Conservation (phyloP, 2,113 vertebrate genomes). For the Caracal caracal region DNA sequence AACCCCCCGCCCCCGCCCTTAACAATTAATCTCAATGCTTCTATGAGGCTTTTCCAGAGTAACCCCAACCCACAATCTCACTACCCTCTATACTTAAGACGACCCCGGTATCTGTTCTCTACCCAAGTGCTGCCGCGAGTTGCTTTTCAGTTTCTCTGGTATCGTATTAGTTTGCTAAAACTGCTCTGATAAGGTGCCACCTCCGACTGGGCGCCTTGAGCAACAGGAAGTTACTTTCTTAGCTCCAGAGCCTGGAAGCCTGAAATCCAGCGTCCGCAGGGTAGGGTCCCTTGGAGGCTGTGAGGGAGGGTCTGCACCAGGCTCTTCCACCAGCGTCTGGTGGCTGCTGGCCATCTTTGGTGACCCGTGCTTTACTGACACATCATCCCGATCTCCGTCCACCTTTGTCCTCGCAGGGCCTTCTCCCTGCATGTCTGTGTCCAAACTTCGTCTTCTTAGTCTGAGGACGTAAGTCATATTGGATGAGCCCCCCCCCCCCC, state of each 20-base stretch:
- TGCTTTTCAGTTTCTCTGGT: not conserved
- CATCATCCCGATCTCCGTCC: accelerated
- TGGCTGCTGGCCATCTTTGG: not conserved
- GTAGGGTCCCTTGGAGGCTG: not conserved
- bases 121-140: accelerated
- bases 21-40: not conserved
- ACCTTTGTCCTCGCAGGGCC: not conserved
- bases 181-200: not conserved
- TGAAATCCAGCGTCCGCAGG: too few relatives aligned
- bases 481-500: accelerated
- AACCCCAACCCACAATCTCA: accelerated
- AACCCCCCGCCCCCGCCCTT: too few relatives aligned
- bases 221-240: not conserved
- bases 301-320: not conserved
- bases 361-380: accelerated
- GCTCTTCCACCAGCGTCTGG: not conserved
- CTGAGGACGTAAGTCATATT: not conserved
- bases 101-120: accelerated
- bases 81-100: accelerated
- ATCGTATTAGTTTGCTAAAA: too few relatives aligned
- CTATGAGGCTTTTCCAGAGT: not conserved
- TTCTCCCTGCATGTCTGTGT: not conserved
- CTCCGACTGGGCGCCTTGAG: not conserved
- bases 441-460: not conserved
- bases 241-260: not conserved